Base-by-base conservation (phyloP, 2,888 invertebrate genomes). In the Baccha elongata region DNA sequence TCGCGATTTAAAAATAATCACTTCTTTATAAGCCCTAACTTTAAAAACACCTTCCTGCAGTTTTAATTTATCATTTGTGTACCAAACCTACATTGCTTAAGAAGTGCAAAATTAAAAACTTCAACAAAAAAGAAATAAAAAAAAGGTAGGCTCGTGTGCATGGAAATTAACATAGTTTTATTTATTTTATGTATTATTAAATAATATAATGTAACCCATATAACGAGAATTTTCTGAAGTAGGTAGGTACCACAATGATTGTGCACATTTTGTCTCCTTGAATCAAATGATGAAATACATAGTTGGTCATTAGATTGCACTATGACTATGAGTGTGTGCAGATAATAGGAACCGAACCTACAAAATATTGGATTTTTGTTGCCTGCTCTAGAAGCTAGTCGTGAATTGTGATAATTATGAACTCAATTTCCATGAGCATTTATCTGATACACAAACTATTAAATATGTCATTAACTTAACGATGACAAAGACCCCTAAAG, bases 241-340 rank as follows among this genome's bases (percentile, higher is more conserved):
- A n/a, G n/a, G n/a, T n/a, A n/a, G n/a, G n/a, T 19, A 23, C 32
- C 7, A 29, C 13, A 35, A 71, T 81, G 75, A 75, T 46, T 69
- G 10, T 64, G 75, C 69, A 44, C 29, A 53, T 62, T 81, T 67
- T 37, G 7, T 29, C 4, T 15, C 4, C 21, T 23, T 23, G 10
- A 58, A 58, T 13, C 40, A 40, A 23, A 76, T 81, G 76, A 72
- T 76, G 81, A 81, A 76, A 81, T 81, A 60, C 64, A 40, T 15
- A 40, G 21, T 13, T 2, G 4, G 21, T n/a, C 40, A 40, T 58
- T 40, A 15, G 11, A 55, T 21, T 13, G 35, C 10, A 17, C 17
- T 17, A 13, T 23, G n/a, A n/a, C n/a, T 4, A 1, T 48, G 11
- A 26, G 7, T 13, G 5, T 46, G 21, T 21, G n/a, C n/a, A 23